These are phyloP conservation scores for Drosophila mayri DNA, from an alignment of 1,140 invertebrate genomes.

Conservation along the genomic window DNA sequence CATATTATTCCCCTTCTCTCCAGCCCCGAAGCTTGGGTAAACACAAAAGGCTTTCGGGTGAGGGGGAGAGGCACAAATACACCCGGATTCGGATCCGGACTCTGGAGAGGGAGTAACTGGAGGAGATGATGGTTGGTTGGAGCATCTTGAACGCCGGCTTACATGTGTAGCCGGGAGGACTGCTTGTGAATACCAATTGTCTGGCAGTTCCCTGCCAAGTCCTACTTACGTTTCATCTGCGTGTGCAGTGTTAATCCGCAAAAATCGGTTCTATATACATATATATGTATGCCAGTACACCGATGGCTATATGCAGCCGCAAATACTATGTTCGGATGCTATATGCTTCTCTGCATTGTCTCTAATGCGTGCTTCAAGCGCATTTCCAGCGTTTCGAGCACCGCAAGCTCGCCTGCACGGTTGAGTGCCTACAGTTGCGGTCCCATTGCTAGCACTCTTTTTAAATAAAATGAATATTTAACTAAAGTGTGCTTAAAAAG, in stretches of 20 bases:
- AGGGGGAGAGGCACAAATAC: neutral
- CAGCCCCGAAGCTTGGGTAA: constrained; percentile 15
- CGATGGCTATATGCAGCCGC: constrained; percentile 8
- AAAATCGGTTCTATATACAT: constrained; percentile 17
- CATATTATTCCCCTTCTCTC: neutral
- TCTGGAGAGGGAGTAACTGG: neutral
- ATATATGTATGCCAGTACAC: neutral
- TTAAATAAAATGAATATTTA: neutral
- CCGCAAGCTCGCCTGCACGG: constrained; percentile 20
- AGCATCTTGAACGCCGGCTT: constrained; percentile 24
- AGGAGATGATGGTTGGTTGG: neutral
- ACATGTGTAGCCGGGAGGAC: constrained; percentile 29
- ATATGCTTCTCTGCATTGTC: constrained; percentile 15
- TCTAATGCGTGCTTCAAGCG: constrained; percentile 49
- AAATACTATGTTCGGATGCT: neutral
- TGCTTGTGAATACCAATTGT: constrained; percentile 43
- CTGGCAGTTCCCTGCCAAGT: neutral
- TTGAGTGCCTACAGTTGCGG: constrained; percentile 13
- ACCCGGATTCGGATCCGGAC: constrained; percentile 3
- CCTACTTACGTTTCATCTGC: constrained; percentile 21
- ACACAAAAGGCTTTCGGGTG: constrained; percentile 26
- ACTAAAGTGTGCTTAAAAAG: neutral
- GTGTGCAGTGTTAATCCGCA: constrained; percentile 42
- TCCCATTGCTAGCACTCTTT: too few species aligned
- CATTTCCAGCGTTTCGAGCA: constrained; percentile 23